These are phyloP conservation scores for Drusus annulatus DNA, from an alignment of 1,140 invertebrate species.

Conservation along the genomic window DNA sequence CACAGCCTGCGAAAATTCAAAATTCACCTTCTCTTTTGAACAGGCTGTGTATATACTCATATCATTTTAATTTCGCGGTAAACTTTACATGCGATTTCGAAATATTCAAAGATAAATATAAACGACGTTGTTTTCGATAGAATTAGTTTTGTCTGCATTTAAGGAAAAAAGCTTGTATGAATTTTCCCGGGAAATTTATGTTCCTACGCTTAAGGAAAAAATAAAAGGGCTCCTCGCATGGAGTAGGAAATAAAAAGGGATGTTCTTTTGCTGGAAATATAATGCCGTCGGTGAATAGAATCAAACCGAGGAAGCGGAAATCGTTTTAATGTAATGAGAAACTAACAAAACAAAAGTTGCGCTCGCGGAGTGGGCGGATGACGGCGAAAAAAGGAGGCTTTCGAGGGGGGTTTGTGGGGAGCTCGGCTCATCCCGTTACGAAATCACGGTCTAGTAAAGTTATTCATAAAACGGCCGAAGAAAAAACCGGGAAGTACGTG, in stretches of 20 bases:
- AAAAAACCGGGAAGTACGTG: not conserved
- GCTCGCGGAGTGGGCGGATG: constrained; percentile 36
- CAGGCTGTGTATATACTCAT: no score
- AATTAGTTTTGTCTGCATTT: not conserved
- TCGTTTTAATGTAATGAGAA: constrained; percentile 60
- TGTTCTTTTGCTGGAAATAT: constrained; percentile 58
- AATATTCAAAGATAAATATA: no score
- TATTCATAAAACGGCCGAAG: constrained; percentile 55
- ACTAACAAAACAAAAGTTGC: constrained; percentile 60
- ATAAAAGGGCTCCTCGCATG: constrained; percentile 15
- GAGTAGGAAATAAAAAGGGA: constrained; percentile 32
- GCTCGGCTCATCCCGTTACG: constrained; percentile 54
- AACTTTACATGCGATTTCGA: no score
- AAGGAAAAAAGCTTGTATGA: not conserved
- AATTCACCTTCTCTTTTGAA: no score
- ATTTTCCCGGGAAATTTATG: not conserved
- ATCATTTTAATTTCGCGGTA: no score
- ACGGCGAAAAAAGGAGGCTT: constrained; percentile 27
- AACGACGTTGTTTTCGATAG: no score
- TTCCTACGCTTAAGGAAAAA: not conserved
- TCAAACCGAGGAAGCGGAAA: constrained; percentile 56
- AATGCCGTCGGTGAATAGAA: constrained; percentile 57
- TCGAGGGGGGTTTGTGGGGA: constrained; percentile 21
- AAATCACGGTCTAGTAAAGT: constrained; percentile 59
- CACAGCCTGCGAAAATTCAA: no score